These are phyloP conservation scores for Holothuria glaberrima DNA, from an alignment of 35 echinoderm and acorn worm species.

Conservation along the genomic window DNA sequence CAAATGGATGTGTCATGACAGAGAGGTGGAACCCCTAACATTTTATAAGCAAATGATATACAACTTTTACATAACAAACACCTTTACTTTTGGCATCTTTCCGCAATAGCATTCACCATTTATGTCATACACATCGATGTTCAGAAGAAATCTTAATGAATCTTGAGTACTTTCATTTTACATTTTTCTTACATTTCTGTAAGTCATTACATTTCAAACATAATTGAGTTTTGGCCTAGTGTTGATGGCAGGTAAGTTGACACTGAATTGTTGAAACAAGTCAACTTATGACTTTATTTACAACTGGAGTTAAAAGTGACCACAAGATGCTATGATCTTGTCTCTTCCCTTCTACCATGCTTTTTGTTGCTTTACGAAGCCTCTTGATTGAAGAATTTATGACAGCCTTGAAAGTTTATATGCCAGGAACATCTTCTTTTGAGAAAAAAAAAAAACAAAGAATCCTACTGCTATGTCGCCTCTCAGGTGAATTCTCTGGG, in stretches of 20 bases:
- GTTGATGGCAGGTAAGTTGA: background rate
- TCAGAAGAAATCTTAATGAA: too few species aligned
- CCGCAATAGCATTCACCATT: too few species aligned
- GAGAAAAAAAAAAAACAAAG: conserved; percentile 67
- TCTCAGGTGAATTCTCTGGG: conserved; percentile 65
- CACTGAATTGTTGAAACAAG: background rate
- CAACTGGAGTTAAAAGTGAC: background rate
- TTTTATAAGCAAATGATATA: too few species aligned
- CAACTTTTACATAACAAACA: too few species aligned
- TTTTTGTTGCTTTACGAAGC: background rate
- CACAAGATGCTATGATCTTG: background rate
- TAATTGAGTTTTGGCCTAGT: too few species aligned
- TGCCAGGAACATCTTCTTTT: conserved; percentile 32
- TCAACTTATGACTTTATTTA: background rate
- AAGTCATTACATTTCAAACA: too few species aligned
- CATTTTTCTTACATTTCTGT: too few species aligned
- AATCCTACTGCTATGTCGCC: conserved; percentile 82
- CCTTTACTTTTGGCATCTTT: too few species aligned
- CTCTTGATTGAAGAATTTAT: background rate
- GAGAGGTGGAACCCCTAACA: too few species aligned
- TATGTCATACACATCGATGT: too few species aligned
- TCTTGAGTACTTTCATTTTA: too few species aligned
- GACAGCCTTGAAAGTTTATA: background rate
- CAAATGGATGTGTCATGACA: too few species aligned
- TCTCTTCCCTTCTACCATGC: background rate